These are phyloP conservation scores for Xenotilapia leptura DNA, from an alignment of 2,113 vertebrate genomes.

Conservation along the genomic window DNA sequence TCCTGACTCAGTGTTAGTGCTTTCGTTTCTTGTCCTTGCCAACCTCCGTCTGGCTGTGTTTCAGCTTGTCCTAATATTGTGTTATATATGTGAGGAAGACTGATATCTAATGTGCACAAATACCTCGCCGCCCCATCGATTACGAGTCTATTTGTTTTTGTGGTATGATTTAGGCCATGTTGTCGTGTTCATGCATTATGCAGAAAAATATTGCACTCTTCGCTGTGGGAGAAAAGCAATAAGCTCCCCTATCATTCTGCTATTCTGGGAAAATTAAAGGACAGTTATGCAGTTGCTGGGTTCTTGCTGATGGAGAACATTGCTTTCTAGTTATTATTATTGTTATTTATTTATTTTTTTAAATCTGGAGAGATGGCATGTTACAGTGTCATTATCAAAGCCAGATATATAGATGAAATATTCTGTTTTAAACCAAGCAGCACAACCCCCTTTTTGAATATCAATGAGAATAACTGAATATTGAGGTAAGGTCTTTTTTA, in stretches of 20 bases:
- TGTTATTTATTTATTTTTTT: not conserved
- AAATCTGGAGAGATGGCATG: not conserved
- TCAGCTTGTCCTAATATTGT: not conserved
- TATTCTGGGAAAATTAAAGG: constrained; percentile 35
- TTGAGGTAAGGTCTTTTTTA: constrained; percentile 10
- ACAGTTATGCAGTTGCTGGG: not conserved
- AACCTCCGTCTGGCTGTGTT: not conserved
- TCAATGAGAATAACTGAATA: constrained; percentile 30
- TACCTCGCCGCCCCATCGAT: not conserved
- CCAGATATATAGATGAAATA: constrained; percentile 12
- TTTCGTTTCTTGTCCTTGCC: constrained; percentile 6
- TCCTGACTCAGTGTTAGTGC: not conserved
- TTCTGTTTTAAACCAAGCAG: constrained; percentile 27
- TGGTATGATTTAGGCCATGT: constrained; percentile 10
- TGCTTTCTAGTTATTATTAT: not conserved
- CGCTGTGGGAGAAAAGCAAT: constrained; percentile 27
- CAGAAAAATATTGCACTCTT: constrained; percentile 39
- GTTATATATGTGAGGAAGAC: not conserved
- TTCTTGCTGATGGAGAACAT: not conserved
- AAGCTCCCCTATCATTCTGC: constrained; percentile 1
- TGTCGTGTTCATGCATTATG: constrained; percentile 30
- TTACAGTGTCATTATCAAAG: constrained; percentile 3
- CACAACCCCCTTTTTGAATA: not conserved
- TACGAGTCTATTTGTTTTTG: constrained; percentile 50
- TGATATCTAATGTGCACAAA: not conserved